Conservation (phyloP, 2,113 vertebrate species). For the Planiliza haematocheilus region DNA sequence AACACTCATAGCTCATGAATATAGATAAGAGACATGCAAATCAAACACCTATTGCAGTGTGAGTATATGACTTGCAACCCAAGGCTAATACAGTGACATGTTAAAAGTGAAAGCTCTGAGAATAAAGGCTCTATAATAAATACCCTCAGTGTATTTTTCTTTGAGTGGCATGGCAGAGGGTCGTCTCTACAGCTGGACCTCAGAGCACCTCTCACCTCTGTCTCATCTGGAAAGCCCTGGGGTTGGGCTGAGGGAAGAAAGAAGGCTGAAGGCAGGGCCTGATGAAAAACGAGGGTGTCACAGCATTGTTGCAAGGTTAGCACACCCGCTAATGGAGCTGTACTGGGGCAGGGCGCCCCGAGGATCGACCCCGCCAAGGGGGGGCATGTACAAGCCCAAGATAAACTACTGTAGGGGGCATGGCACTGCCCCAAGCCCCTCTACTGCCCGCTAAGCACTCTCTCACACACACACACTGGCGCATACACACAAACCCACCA, state of each 20-base stretch:
- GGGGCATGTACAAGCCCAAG: conserved; percentile 83
- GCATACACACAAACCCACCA: conserved; percentile 47
- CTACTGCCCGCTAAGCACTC: conserved; percentile 81
- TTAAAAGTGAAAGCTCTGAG: background rate
- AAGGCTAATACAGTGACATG: conserved; percentile 1
- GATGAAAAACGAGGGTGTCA: conserved; percentile 90
- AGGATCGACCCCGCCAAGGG: conserved; percentile 81
- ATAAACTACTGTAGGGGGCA: conserved; percentile 87
- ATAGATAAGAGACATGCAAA: conserved; percentile 64
- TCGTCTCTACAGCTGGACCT: conserved; percentile 76
- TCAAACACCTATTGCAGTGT: conserved; percentile 7
- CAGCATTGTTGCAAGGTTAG: conserved; percentile 92
- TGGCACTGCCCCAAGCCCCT: conserved; percentile 83
- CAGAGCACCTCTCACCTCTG: conserved; percentile 81
- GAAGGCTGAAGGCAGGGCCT: conserved; percentile 78
- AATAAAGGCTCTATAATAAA: background rate
- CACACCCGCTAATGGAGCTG: conserved; percentile 89
- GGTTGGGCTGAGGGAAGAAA: conserved; percentile 66
- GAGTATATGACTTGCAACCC: conserved; percentile 6
- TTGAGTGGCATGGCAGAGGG: conserved; percentile 53
- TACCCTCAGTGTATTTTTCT: background rate
- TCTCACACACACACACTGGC: conserved; percentile 23
- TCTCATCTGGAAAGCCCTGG: conserved; percentile 76
- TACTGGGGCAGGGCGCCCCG: conserved; percentile 81
- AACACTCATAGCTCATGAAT: conserved; percentile 59